These are phyloP conservation scores for Celastrina argiolus DNA, from an alignment of 2,888 invertebrate genomes.

Conservation along the genomic window DNA sequence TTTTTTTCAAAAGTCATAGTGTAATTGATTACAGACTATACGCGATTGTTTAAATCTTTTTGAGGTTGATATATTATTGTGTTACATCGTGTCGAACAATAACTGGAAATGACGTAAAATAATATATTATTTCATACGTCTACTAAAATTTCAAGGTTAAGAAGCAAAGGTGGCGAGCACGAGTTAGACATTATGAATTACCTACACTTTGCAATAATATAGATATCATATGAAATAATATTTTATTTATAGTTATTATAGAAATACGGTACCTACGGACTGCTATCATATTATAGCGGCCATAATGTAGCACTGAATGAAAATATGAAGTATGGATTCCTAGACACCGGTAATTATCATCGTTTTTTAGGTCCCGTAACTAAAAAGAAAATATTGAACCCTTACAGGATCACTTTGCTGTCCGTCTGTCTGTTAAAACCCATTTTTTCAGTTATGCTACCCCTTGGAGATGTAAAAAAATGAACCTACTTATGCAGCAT, in stretches of 20 bases:
- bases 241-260: not conserved
- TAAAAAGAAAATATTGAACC: no score
- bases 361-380: no score
- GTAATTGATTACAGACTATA: not conserved
- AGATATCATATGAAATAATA: not conserved
- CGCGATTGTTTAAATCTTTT: not conserved
- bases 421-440: no score
- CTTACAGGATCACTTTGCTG: no score
- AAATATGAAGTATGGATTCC: no score
- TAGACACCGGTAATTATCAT: no score
- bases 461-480: no score
- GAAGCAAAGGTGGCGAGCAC: not conserved
- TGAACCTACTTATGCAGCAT: no score
- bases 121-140: slow-evolving; percentile 2
- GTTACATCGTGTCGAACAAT: not conserved
- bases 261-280: no score
- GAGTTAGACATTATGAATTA: not conserved
- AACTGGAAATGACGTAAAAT: slow-evolving; percentile 2
- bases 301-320: no score
- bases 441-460: no score
- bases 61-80: not conserved
- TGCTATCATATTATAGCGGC: no score
- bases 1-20: not conserved
- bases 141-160: slow-evolving; percentile 7
- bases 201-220: not conserved